Evolutionary conservation across 2,797 vertebrate species (phyloP).

Genomic region (Coregonus suidteri): DNA sequence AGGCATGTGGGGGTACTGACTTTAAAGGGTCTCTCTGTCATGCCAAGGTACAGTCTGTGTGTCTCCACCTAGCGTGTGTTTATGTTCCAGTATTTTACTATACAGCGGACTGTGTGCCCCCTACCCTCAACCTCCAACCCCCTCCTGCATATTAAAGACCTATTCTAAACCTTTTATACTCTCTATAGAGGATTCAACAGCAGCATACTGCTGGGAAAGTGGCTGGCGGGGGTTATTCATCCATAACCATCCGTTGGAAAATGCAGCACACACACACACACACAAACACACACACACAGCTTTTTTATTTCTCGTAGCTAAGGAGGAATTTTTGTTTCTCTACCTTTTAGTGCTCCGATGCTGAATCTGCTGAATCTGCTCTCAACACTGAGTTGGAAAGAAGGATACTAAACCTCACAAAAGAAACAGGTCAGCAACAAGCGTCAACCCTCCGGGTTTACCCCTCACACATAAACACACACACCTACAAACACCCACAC

Average conservation of each 20-base stretch:
- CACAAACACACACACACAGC: neutral
- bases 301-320: slow-evolving; percentile 64
- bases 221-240: slow-evolving; percentile 53
- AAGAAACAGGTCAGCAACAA: slow-evolving; percentile 67
- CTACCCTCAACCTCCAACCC: too few species aligned
- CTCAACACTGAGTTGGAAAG: slow-evolving; percentile 60
- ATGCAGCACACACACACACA: slow-evolving; percentile 26
- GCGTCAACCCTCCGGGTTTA: too few species aligned
- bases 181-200: slow-evolving; percentile 61
- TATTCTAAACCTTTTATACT: slow-evolving; percentile 50
- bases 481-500: neutral
- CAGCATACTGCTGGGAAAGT: slow-evolving; percentile 46
- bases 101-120: too few species aligned
- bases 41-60: too few species aligned
- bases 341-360: neutral
- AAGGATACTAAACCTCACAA: slow-evolving; percentile 59
- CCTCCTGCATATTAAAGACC: slow-evolving; percentile 41
- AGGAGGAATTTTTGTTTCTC: slow-evolving; percentile 68
- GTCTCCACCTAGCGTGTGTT: too few species aligned
- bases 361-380: slow-evolving; percentile 74
- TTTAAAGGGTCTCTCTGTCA: too few species aligned
- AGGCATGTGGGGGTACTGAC: too few species aligned
- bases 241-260: slow-evolving; percentile 63
- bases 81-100: too few species aligned
- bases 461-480: slow-evolving; percentile 19